Conservation (phyloP, 2,797 vertebrate genomes). For the Selene dorsalis region DNA sequence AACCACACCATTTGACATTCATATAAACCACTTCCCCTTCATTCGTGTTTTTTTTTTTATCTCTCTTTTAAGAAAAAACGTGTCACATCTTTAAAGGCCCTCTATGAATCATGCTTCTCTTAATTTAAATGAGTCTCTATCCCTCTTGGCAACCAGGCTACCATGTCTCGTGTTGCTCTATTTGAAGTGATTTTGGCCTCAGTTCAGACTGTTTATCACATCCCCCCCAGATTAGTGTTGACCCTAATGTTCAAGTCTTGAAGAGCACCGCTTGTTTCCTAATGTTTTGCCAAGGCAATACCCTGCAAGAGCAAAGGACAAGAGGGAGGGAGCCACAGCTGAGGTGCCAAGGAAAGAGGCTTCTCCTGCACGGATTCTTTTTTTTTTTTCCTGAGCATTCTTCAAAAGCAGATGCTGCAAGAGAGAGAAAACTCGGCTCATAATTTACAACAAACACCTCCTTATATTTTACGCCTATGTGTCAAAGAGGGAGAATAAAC, state of each 20-base stretch:
- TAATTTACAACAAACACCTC: slow-evolving; percentile 21
- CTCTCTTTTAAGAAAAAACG: slow-evolving; percentile 21
- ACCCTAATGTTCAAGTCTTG: slow-evolving; percentile 82
- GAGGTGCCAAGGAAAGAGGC: slow-evolving; percentile 45
- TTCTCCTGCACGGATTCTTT: slow-evolving; percentile 46
- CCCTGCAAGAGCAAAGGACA: slow-evolving; percentile 77
- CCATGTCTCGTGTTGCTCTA: slow-evolving; percentile 60
- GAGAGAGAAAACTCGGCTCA: slow-evolving; percentile 10
- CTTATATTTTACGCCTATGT: slow-evolving; percentile 10
- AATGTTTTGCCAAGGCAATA: slow-evolving; percentile 84
- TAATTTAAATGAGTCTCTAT: slow-evolving; percentile 68
- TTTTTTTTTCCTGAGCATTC: slow-evolving; percentile 33
- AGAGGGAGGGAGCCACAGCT: slow-evolving; percentile 53
- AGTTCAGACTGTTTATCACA: slow-evolving; percentile 81
- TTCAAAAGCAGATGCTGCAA: slow-evolving; percentile 50
- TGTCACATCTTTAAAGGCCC: slow-evolving; percentile 55
- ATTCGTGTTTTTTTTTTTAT: slow-evolving; percentile 6
- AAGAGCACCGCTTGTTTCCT: slow-evolving; percentile 80
- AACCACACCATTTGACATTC: slow-evolving; percentile 21
- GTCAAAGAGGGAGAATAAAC: slow-evolving; percentile 31
- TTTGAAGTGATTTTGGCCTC: slow-evolving; percentile 82
- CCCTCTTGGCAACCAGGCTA: slow-evolving; percentile 66
- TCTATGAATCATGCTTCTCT: slow-evolving; percentile 71
- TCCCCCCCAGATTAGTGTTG: slow-evolving; percentile 80
- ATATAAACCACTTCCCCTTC: slow-evolving; percentile 37